Percentiles rank a stretch among this genome's conserved stretches.
phyloP scores from a whole-genome alignment of 2,113 vertebrate genomes.

The Calypte anna region DNA sequence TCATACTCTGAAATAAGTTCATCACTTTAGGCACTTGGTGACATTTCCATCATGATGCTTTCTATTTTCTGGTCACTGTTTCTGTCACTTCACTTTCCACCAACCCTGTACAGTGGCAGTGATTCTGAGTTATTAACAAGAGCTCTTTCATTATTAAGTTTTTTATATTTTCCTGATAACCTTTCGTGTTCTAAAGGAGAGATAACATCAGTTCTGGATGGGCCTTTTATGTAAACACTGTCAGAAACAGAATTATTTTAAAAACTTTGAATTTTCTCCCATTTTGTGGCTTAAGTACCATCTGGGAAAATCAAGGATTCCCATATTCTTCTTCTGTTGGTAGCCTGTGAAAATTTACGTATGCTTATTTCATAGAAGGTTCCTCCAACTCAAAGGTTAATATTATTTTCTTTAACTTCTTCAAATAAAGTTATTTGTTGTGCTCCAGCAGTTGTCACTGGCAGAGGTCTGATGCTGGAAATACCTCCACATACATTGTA shows the following conservation, averaged over 20 bases:
- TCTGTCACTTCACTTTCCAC: background rate
- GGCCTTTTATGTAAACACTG: background rate
- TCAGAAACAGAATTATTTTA: background rate
- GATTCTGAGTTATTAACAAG: background rate
- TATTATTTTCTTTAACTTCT: background rate
- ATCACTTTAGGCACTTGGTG: background rate
- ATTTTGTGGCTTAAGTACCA: background rate
- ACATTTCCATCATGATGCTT: background rate
- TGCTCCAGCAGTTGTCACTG: background rate
- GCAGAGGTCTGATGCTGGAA: background rate
- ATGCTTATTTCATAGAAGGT: background rate
- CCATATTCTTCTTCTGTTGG: background rate
- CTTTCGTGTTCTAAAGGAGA: background rate
- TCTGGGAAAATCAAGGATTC: background rate
- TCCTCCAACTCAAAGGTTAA: background rate
- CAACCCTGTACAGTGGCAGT: background rate
- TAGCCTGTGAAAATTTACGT: background rate
- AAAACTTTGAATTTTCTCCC: background rate
- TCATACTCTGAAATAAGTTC: background rate
- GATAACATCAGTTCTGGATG: background rate
- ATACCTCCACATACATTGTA: fast-evolving
- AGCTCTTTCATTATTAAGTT: background rate
- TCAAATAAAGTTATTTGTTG: background rate
- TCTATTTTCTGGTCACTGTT: background rate
- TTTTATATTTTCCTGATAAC: background rate